Percentiles rank a stretch among this genome's conserved stretches.
These are phyloP conservation scores for Xanthorhoe spadicearia DNA, from an alignment of 2,888 invertebrate species.

Conservation along the genomic window DNA sequence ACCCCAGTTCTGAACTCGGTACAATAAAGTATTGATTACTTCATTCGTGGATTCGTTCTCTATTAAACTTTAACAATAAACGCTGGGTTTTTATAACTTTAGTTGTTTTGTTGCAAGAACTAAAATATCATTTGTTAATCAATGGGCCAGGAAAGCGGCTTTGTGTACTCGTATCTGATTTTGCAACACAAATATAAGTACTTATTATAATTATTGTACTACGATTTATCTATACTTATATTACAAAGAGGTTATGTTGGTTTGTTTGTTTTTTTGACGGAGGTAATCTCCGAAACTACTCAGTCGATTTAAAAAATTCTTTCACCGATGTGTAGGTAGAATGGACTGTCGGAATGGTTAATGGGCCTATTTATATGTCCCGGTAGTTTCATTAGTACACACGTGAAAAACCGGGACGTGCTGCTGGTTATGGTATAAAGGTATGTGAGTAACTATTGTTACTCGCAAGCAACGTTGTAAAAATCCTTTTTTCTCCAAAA, in stretches of 20 bases:
- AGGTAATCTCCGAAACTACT: too few relatives aligned
- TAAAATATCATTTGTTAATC: constrained; percentile 19
- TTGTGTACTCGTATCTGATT: constrained; percentile 1
- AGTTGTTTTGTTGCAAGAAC: constrained; percentile 31
- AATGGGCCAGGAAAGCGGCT: background rate
- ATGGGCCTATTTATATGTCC: too few relatives aligned
- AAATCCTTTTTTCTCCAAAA: background rate
- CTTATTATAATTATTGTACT: background rate
- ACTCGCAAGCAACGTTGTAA: too few relatives aligned
- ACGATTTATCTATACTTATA: background rate
- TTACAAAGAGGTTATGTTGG: too few relatives aligned
- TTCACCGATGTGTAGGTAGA: too few relatives aligned
- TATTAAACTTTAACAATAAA: constrained; percentile 75
- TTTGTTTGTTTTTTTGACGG: too few relatives aligned
- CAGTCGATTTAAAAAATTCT: too few relatives aligned
- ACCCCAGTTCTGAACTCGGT: constrained; percentile 49
- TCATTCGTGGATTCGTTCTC: constrained; percentile 66
- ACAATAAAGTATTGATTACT: constrained; percentile 73
- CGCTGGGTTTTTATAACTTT: constrained; percentile 34
- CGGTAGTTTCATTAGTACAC: too few relatives aligned
- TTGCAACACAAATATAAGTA: background rate
- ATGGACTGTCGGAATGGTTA: too few relatives aligned
- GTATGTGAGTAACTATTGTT: too few relatives aligned
- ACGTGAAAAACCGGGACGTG: too few relatives aligned
- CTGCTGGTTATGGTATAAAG: too few relatives aligned